Conservation (phyloP, 2,888 invertebrate species). For the Trachelus iudaicus region DNA sequence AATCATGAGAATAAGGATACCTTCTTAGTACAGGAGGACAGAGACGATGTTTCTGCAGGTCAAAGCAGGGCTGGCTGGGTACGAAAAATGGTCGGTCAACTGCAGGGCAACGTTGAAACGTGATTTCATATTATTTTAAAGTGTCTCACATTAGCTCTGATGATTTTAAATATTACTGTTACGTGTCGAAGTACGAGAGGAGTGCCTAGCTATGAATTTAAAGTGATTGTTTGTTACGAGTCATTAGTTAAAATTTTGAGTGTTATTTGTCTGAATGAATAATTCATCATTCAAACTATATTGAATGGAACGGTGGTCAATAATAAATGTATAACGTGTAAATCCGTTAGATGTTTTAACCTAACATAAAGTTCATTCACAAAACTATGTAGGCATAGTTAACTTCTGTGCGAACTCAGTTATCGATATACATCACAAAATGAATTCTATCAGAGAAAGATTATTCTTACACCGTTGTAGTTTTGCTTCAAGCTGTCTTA, state of each 20-base stretch:
- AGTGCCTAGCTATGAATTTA: not conserved
- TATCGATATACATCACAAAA: not conserved
- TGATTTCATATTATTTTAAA: slow-evolving; percentile 30
- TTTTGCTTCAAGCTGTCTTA: not conserved
- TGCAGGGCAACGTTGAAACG: slow-evolving; percentile 56
- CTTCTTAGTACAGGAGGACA: slow-evolving; percentile 30
- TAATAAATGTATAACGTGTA: not conserved
- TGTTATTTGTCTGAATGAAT: slow-evolving; percentile 2
- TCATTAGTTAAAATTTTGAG: slow-evolving; percentile 11
- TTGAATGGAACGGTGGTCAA: not conserved
- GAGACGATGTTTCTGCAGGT: slow-evolving; percentile 58
- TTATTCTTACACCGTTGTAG: not conserved
- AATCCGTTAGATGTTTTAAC: not conserved
- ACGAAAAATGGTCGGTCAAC: slow-evolving; percentile 59
- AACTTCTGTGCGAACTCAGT: not conserved
- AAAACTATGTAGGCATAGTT: not conserved
- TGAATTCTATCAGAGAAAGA: slow-evolving; percentile 4
- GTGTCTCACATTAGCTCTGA: not conserved
- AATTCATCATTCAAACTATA: slow-evolving; percentile 3
- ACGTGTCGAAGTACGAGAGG: not conserved
- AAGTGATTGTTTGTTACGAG: not conserved
- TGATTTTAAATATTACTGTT: not conserved
- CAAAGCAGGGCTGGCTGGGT: slow-evolving; percentile 64
- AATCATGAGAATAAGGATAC: not conserved
- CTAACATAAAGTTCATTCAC: not conserved